phyloP scores from a whole-genome alignment of 2,888 invertebrate genomes.

The Spilosoma lubricipeda region DNA sequence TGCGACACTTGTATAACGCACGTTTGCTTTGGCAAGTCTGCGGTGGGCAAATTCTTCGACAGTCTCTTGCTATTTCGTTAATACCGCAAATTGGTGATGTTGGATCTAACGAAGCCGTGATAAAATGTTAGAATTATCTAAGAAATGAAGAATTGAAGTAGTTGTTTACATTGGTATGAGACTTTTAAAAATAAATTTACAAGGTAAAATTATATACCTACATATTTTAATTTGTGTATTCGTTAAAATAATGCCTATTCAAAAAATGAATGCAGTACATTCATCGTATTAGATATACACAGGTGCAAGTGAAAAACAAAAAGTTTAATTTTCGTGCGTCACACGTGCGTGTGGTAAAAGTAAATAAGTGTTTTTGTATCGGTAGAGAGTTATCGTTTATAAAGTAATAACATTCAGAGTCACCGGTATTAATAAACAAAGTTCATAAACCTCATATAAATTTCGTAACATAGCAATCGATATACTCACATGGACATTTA shows the following conservation, averaged over 20 bases:
- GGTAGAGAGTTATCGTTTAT: not conserved
- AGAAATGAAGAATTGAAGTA: not conserved
- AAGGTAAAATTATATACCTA: no score
- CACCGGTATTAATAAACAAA: not conserved
- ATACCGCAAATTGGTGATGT: slow-evolving; percentile 43
- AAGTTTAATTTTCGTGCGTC: no score
- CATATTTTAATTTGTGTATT: no score
- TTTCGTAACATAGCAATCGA: not conserved
- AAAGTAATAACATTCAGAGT: not conserved
- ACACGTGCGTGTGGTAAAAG: not conserved
- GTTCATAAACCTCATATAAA: not conserved
- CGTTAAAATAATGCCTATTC: no score
- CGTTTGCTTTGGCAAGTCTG: slow-evolving; percentile 55
- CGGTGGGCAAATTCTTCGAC: slow-evolving; percentile 55
- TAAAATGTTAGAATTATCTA: not conserved
- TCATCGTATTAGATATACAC: no score
- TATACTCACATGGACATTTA: slow-evolving; percentile 53
- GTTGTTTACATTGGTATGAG: not conserved
- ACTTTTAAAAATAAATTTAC: not conserved
- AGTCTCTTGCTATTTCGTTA: slow-evolving; percentile 52
- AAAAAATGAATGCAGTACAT: no score
- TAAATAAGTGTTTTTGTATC: not conserved
- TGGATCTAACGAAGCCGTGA: slow-evolving; percentile 40
- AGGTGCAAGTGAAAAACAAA: no score
- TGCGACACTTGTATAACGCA: slow-evolving; percentile 39